These are phyloP conservation scores for Tauraco hartlaubi DNA, from an alignment of 2,797 vertebrate genomes.

Conservation along the genomic window DNA sequence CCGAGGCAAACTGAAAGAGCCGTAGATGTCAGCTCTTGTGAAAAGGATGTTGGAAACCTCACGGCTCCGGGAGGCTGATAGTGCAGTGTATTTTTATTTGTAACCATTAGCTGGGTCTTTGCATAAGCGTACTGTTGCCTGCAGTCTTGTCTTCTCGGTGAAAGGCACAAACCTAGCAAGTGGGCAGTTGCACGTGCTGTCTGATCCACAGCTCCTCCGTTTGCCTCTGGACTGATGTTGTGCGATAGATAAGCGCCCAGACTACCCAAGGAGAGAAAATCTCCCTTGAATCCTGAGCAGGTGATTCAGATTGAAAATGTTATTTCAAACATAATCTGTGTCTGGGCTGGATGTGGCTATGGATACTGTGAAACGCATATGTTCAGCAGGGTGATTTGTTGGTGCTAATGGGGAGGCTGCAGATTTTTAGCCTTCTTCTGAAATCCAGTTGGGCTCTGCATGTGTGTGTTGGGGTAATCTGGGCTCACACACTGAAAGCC, in stretches of 20 bases:
- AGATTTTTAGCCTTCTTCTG: not conserved
- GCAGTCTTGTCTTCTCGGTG: not conserved
- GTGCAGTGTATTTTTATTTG: not conserved
- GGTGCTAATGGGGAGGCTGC: not conserved
- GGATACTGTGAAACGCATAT: fast-evolving
- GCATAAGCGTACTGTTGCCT: not conserved
- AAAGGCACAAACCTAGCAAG: not conserved
- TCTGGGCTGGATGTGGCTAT: not conserved
- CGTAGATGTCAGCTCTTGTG: not conserved
- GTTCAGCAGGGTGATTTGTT: not conserved
- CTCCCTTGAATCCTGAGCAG: not conserved
- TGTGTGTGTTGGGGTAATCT: not conserved
- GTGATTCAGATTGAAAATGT: not conserved
- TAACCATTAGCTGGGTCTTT: not conserved
- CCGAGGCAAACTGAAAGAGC: not conserved
- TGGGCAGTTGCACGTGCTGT: fast-evolving
- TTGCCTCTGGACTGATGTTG: not conserved
- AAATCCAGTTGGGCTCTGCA: not conserved
- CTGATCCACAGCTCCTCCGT: not conserved
- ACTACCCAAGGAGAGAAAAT: not conserved
- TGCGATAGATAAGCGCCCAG: not conserved
- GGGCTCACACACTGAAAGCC: not conserved
- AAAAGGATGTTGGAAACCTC: not conserved
- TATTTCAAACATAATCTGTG: not conserved
- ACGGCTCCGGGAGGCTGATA: not conserved